Base-by-base conservation (phyloP, 2,888 invertebrate species). In the Drosophila picticornis region DNA sequence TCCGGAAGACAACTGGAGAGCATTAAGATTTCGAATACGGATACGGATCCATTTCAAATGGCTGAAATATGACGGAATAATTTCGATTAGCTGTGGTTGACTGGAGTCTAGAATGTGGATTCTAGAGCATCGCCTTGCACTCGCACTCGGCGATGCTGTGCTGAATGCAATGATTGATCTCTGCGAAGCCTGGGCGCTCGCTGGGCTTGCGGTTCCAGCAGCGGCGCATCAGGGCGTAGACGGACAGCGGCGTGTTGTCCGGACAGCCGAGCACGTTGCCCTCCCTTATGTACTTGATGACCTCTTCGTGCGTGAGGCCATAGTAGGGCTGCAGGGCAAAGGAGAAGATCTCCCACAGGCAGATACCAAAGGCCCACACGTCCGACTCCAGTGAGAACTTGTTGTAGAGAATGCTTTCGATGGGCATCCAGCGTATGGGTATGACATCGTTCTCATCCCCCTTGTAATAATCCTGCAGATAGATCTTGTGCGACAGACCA, bases 381-480 rank as follows among this genome's bases (percentile, higher is more conserved):
- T 99, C 99, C 16, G 98, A 98, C 93, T 99, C 98, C 74, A 97
- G 95, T 19, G 99, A 98, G 93, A 98, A 99, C 93, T 98, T 98
- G 93, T 98, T 99, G 93, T 98, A 98, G 62, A 99, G 94, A 92
- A 99, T 98, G 93, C 98, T 97, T 93, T 99, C 99, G 72, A 98
- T 94, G 29, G 99, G 99, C 98, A 99, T 99, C 99, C 99, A 99
- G 92, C 99, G 95, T 31, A 99, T 98, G 40, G 99, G 99, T 84
- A 99, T 98, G 22, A 98, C 98, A 93, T 98, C 98, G 92, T 98
- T 97, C 91, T 98, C 98, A 93, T 98, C 96, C 16, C 99, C 99
- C 93, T 98, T 98, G 93, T 98, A 99, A 92, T 98, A 98, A 93
- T 98, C 98, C 94, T 97, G 97, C 80, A 98, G 94, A 94, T 98